Evolutionary conservation across 2,888 invertebrate genomes (phyloP).

Genomic region (Branchipolynoe longqiensis): DNA sequence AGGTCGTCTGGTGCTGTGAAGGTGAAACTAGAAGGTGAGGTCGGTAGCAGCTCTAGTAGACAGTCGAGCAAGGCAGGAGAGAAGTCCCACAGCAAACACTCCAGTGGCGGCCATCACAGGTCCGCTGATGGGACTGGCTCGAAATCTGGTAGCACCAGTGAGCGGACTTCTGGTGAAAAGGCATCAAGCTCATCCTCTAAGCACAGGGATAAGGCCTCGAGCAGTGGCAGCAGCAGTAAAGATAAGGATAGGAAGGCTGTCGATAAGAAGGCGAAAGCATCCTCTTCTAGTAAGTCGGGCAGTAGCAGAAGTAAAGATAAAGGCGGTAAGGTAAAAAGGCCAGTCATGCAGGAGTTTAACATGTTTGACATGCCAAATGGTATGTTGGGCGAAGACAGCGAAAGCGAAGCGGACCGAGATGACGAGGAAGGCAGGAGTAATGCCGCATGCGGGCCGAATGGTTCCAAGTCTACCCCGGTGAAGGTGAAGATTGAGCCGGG

Average conservation of each 20-base stretch:
- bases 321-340: neutral
- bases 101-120: neutral
- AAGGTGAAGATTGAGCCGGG: neutral
- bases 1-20: neutral
- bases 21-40: slow-evolving; percentile 10
- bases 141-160: neutral
- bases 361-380: slow-evolving; percentile 29
- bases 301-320: neutral
- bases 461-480: neutral
- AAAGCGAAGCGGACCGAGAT: neutral
- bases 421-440: slow-evolving; percentile 7
- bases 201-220: too few species aligned
- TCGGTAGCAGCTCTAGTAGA: neutral
- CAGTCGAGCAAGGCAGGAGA: neutral
- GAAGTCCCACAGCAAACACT: neutral
- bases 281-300: neutral
- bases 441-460: neutral
- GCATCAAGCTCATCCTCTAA: too few species aligned
- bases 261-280: neutral
- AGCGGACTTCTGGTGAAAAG: neutral
- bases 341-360: neutral
- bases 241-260: neutral
- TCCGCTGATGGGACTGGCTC: neutral
- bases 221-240: neutral
- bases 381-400: neutral